A percentile compares a stretch with the other conserved stretches of the same genome.
These are phyloP conservation scores for Patella depressa DNA, from an alignment of 2,888 invertebrate genomes.

Conservation along the genomic window DNA sequence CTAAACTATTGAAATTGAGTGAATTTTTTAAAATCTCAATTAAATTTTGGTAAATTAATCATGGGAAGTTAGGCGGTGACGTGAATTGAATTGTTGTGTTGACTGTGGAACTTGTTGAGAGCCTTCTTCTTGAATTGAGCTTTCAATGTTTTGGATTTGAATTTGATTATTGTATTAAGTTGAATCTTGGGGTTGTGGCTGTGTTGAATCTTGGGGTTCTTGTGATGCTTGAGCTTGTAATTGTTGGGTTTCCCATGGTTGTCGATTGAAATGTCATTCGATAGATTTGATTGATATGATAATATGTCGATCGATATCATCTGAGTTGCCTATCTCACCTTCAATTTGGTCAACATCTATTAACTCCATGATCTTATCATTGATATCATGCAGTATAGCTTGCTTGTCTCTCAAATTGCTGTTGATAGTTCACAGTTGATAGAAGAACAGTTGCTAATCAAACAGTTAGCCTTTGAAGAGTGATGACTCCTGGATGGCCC, in stretches of 20 bases:
- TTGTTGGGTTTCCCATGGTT: background rate
- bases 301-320: background rate
- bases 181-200: background rate
- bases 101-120: background rate
- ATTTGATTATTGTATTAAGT: background rate
- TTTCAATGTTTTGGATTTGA: background rate
- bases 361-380: background rate
- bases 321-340: background rate
- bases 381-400: background rate
- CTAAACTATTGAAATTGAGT: background rate
- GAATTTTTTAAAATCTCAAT: background rate
- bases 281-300: background rate
- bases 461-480: background rate
- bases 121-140: background rate
- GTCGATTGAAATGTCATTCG: background rate
- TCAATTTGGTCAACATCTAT: background rate
- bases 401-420: background rate
- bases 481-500: background rate
- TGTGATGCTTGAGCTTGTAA: background rate
- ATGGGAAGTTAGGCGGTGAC: background rate
- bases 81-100: background rate
- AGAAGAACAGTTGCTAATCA: background rate
- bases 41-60: slow-evolving; percentile 7
- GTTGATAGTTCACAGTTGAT: background rate
- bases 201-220: background rate